Evolutionary conservation across 2,113 vertebrate species (phyloP).

Genomic region (Opisthocomus hoazin): DNA sequence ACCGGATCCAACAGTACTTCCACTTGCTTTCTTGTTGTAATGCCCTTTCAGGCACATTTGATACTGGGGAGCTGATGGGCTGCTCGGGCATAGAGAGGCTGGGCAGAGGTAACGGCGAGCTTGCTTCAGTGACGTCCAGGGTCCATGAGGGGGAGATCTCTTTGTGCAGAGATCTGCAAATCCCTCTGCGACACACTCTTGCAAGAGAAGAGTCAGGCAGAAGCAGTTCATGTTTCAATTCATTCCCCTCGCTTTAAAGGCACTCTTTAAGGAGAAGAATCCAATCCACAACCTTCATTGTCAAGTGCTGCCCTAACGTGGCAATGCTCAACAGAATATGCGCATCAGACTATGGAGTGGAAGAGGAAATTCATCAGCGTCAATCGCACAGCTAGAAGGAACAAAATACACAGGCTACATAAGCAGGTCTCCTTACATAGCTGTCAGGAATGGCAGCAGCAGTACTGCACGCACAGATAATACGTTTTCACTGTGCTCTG

Average conservation of each 20-base stretch:
- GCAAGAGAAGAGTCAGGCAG: not conserved
- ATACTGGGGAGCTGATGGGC: not conserved
- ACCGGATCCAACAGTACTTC: not conserved
- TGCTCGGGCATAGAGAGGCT: not conserved
- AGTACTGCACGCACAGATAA: not conserved
- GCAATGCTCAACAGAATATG: not conserved
- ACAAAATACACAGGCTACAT: accelerated
- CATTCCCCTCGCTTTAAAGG: not conserved
- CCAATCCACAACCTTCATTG: not conserved
- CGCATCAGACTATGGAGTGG: accelerated
- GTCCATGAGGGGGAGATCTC: not conserved
- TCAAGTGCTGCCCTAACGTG: not conserved
- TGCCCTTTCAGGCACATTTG: not conserved
- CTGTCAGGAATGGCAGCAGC: not conserved
- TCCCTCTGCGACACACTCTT: accelerated
- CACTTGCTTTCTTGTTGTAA: not conserved
- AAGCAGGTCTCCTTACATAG: not conserved
- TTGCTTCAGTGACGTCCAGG: not conserved
- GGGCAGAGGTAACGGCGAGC: not conserved
- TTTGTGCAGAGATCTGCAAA: not conserved
- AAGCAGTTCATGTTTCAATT: not conserved
- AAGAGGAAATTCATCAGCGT: not conserved
- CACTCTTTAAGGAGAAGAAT: not conserved
- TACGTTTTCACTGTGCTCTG: not conserved
- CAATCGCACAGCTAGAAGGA: not conserved